phyloP scores from a whole-genome alignment of 2,113 vertebrate genomes.

The Pachycephala philippinensis region DNA sequence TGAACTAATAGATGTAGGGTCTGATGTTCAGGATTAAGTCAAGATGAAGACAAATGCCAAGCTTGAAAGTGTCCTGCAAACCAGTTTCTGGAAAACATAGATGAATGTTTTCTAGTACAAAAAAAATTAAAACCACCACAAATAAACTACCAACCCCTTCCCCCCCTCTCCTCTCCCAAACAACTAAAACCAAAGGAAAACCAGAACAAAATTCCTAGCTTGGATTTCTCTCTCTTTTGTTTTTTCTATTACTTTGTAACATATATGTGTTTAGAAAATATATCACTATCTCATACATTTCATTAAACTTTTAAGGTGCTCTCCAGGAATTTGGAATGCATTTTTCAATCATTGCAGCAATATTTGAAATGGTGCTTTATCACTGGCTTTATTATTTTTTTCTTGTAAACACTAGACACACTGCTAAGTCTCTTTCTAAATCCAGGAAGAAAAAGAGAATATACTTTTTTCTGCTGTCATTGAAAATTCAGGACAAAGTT shows the following conservation, averaged over 20 bases:
- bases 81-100: background rate
- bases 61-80: background rate
- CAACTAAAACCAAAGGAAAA: background rate
- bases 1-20: background rate
- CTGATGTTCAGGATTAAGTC: background rate
- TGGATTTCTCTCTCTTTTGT: background rate
- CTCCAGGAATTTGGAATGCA: background rate
- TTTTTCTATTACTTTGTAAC: background rate
- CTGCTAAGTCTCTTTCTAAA: background rate
- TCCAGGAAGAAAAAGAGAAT: background rate
- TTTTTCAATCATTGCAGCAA: background rate
- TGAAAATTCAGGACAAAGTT: conserved; percentile 17
- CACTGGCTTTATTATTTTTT: background rate
- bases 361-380: background rate
- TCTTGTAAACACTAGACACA: background rate
- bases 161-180: accelerated
- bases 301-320: background rate
- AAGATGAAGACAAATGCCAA: background rate
- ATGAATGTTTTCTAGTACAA: background rate
- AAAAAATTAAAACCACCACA: background rate
- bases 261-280: background rate
- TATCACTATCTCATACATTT: background rate
- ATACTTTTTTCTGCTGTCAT: background rate
- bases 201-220: background rate
- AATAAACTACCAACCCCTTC: background rate